Base-by-base conservation (phyloP, 2,888 invertebrate species). In the Aricia artaxerxes region DNA sequence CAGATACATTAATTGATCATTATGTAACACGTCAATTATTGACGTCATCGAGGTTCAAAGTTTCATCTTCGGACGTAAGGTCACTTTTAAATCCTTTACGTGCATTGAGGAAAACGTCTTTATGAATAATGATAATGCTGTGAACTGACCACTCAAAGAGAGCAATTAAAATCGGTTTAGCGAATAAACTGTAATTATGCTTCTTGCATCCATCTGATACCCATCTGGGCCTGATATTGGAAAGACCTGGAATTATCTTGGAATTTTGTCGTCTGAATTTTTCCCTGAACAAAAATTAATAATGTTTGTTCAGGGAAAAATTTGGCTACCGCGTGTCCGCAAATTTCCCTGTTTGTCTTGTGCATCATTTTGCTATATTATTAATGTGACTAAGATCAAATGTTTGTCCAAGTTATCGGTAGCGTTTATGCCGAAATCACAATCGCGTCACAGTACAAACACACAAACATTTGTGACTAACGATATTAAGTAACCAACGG, bases 391-490 rank as follows among this genome's bases (percentile, higher is more conserved):
- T 73, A 78, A 79, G 49, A 79, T 79, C 81, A 77, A 81, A 81
- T 84, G 81, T 85, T 84, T 83, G 85, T 85, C 83, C 82, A 85
- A 83, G 85, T 83, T 83, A 85, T 84, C 84, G 85, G 82, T 83
- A 85, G 88, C 83, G 86, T 88, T 88, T 89, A 86, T 84, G 87
- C 85, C 84, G 80, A 89, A 83, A 85, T 84, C 85, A 87, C 86
- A 86, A 87, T 87, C 86, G 84, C 86, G 86, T 85, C 85, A 87
- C 84, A 86, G 85, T 83, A 83, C 84, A 85, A 87, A 85, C 83
- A 85, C 87, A 84, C 89, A 89, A 92, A 92, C 89, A 89, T 92
- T 92, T 87, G 87, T 88, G 93, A 93, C 91, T 92, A 93, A 93
- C 11, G 24, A 13, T 44, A 31, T 53, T 90, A 92, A 92, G 91